Conservation (phyloP, 2,113 vertebrate genomes). For the Gymnobelideus leadbeateri region DNA sequence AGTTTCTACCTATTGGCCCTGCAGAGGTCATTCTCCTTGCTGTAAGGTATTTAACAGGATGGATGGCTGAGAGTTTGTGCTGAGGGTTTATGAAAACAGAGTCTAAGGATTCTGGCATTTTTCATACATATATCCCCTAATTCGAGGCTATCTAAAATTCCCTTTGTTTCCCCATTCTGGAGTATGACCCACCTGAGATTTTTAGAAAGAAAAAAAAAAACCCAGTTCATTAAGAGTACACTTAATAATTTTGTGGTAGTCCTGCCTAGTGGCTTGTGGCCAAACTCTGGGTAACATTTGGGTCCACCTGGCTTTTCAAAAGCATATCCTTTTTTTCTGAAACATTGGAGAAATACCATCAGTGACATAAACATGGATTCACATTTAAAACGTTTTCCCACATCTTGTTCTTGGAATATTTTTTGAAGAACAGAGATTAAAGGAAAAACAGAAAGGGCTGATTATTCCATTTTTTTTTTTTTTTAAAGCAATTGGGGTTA, state of each 20-base stretch:
- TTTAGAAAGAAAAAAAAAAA: background rate
- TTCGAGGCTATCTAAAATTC: slow-evolving; percentile 61
- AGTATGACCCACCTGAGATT: background rate
- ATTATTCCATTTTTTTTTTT: background rate
- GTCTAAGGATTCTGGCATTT: slow-evolving; percentile 31
- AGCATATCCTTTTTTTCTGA: background rate
- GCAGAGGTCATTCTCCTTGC: slow-evolving; percentile 66
- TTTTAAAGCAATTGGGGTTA: too few relatives aligned
- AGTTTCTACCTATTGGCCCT: slow-evolving; percentile 61
- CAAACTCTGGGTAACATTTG: background rate
- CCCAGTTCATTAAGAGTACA: background rate
- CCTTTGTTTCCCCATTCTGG: background rate
- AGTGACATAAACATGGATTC: background rate
- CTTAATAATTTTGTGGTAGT: background rate
- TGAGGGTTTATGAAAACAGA: slow-evolving; percentile 39
- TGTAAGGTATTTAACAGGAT: slow-evolving; percentile 54
- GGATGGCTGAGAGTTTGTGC: slow-evolving; percentile 46
- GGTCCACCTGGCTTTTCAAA: background rate
- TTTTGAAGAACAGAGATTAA: background rate
- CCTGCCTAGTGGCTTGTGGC: background rate
- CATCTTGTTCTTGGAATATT: background rate
- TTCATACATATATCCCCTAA: slow-evolving; percentile 23
- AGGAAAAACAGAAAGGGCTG: background rate
- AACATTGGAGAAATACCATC: background rate
- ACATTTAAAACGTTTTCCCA: background rate